phyloP scores from a whole-genome alignment of 2,113 vertebrate species.

The Pristiophorus japonicus region DNA sequence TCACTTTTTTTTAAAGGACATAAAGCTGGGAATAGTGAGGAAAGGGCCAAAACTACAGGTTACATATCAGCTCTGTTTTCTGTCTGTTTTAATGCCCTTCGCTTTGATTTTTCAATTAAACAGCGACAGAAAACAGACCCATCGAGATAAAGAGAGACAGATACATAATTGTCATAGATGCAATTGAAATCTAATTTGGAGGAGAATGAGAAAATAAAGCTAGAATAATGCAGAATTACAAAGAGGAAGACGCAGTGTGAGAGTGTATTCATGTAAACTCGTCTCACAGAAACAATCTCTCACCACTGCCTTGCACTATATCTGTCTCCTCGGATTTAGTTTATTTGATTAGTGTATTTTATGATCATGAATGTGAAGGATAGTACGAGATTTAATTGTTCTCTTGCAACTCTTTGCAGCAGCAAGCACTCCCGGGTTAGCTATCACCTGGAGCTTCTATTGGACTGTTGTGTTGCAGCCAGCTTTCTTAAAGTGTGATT shows the following conservation, averaged over 20 bases:
- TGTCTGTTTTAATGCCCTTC: neutral
- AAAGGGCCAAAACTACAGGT: neutral
- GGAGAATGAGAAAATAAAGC: neutral
- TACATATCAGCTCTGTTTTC: neutral
- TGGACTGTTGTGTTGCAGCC: neutral
- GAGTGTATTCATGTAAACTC: neutral
- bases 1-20: neutral
- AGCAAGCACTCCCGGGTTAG: slow-evolving; percentile 7
- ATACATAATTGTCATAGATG: neutral
- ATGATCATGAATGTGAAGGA: neutral
- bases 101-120: neutral
- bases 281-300: neutral
- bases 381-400: neutral
- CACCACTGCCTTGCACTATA: neutral
- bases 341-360: slow-evolving; percentile 14
- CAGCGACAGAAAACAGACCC: neutral
- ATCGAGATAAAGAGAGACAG: neutral
- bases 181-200: too few relatives aligned
- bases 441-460: neutral
- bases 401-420: neutral
- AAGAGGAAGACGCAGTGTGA: neutral
- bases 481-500: neutral
- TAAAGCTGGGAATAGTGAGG: neutral
- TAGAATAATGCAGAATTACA: neutral
- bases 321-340: neutral